Percentiles rank a stretch among this genome's conserved stretches.
These are phyloP conservation scores for Cryptus armator DNA, from an alignment of 2,888 invertebrate genomes.

Conservation along the genomic window DNA sequence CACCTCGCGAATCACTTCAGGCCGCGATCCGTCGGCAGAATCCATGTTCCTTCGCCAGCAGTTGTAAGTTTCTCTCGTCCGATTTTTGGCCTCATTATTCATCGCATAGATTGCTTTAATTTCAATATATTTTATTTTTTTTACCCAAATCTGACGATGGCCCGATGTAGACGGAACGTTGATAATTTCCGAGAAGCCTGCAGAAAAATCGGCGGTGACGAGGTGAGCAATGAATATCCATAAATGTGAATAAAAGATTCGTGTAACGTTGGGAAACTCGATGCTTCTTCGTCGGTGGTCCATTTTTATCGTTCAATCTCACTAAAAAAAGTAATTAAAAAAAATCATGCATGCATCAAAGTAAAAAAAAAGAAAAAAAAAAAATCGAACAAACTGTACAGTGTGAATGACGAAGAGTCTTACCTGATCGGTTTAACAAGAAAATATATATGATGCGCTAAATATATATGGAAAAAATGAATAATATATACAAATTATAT, in stretches of 20 bases:
- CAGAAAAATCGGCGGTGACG: conserved; percentile 96
- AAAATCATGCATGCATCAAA: conserved; percentile 38
- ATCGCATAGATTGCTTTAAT: neutral
- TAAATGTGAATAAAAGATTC: conserved; percentile 63
- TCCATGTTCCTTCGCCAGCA: conserved; percentile 97
- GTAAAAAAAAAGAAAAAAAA: conserved; percentile 10
- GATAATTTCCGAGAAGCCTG: conserved; percentile 98
- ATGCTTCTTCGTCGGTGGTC: conserved; percentile 64
- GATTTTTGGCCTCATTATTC: neutral
- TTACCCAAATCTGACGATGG: conserved; percentile 98
- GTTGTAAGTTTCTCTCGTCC: conserved; percentile 88
- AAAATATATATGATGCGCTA: conserved; percentile 54
- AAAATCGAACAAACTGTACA: conserved; percentile 65
- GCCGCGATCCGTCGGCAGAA: conserved; percentile 96
- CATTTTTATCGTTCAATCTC: conserved; percentile 36
- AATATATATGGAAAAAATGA: conserved; percentile 51
- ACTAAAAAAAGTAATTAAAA: neutral
- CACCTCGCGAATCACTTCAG: conserved; percentile 97
- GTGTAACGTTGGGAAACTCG: conserved; percentile 46
- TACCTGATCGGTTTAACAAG: conserved; percentile 66
- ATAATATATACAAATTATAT: conserved; percentile 19
- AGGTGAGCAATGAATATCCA: conserved; percentile 88
- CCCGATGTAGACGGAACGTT: conserved; percentile 96
- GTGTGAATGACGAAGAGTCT: conserved; percentile 66
- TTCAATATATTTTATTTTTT: conserved; percentile 79